Percentiles rank a stretch among this genome's conserved stretches.
phyloP scores from a whole-genome alignment of 2,797 vertebrate species.

The Rhinichthys osculus region DNA sequence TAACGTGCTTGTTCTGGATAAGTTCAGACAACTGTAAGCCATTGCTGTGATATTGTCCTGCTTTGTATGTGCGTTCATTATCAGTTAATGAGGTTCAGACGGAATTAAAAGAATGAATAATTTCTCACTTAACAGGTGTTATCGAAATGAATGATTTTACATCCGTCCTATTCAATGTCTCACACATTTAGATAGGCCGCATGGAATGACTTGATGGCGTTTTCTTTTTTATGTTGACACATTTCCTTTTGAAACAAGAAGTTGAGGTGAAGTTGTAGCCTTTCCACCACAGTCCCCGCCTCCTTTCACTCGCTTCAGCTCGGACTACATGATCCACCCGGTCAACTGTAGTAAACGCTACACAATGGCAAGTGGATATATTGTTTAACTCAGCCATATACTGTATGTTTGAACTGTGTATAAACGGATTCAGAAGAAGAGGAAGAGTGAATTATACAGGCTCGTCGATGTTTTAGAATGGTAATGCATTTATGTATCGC shows the following conservation, averaged over 20 bases:
- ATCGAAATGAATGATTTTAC: slow-evolving; percentile 36
- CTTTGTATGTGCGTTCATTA: slow-evolving; percentile 47
- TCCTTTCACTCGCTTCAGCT: neutral
- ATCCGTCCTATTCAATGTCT: slow-evolving; percentile 19
- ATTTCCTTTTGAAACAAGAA: slow-evolving; percentile 3
- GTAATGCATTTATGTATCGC: neutral
- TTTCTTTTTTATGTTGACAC: slow-evolving; percentile 7
- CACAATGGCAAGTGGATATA: neutral
- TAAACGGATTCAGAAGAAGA: neutral
- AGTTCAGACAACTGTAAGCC: slow-evolving; percentile 47
- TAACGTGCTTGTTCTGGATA: slow-evolving; percentile 19
- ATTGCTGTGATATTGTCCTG: slow-evolving; percentile 28
- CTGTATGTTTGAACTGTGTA: neutral
- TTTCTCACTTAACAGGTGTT: slow-evolving; percentile 30
- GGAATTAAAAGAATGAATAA: slow-evolving; percentile 36
- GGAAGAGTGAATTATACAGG: neutral
- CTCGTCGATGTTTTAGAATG: too few relatives aligned
- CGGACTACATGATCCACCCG: neutral
- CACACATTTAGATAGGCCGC: slow-evolving; percentile 33
- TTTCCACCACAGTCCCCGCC: neutral
- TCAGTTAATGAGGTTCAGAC: slow-evolving; percentile 48
- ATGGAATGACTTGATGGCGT: slow-evolving; percentile 14
- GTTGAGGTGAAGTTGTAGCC: neutral
- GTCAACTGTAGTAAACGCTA: neutral
- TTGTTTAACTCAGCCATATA: neutral